Conservation (phyloP, 2,113 vertebrate species). For the Forbesichthys agassizii region DNA sequence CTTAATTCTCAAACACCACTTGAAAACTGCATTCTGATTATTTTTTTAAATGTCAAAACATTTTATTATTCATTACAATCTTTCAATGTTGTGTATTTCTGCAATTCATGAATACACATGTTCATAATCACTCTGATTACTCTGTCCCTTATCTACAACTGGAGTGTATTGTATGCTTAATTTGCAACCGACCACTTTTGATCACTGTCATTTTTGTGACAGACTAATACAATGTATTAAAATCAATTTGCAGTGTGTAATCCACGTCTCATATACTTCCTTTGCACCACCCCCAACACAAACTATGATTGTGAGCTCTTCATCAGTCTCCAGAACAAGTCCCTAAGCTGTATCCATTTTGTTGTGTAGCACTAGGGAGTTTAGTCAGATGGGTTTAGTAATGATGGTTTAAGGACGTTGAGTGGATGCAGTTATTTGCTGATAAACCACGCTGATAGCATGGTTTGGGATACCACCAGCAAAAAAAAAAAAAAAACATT, state of each 20-base stretch:
- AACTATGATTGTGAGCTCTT: constrained; percentile 10
- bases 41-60: no score
- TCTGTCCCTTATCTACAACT: background rate
- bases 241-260: constrained; percentile 43
- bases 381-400: constrained; percentile 14
- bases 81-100: no score
- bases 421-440: background rate
- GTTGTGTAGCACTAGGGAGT: background rate
- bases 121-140: background rate
- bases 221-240: constrained; percentile 47
- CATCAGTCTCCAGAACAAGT: constrained; percentile 4
- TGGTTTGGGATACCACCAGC: background rate
- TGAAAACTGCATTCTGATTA: no score
- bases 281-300: background rate
- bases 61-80: no score
- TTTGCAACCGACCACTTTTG: constrained; percentile 10
- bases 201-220: constrained; percentile 40
- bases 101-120: no score
- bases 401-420: constrained; percentile 19
- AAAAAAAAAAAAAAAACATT: no score
- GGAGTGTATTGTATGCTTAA: background rate
- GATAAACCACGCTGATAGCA: background rate
- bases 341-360: constrained; percentile 27
- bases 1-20: no score
- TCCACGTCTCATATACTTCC: constrained; percentile 15